phyloP scores from a whole-genome alignment of 2,888 invertebrate species.

The Drosophila infuscata region DNA sequence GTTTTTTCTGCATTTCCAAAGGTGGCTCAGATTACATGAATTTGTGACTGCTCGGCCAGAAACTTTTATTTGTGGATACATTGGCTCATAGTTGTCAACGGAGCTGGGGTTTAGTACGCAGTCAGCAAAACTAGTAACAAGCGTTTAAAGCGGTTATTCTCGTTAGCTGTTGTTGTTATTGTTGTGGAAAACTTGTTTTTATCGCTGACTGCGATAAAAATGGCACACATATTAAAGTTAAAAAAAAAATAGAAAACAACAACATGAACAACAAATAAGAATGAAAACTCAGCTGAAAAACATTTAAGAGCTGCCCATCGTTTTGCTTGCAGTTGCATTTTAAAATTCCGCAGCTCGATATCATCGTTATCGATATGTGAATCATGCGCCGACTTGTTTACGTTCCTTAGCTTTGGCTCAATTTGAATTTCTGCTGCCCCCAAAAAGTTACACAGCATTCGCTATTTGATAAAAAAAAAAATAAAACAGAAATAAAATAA shows the following conservation, averaged over 20 bases:
- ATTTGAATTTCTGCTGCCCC: slow-evolving; percentile 30
- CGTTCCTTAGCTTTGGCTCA: slow-evolving; percentile 25
- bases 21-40: slow-evolving; percentile 51
- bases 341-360: slow-evolving; percentile 15
- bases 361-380: slow-evolving; percentile 49
- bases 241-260: slow-evolving; percentile 10
- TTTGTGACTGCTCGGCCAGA: slow-evolving; percentile 18
- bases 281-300: slow-evolving; percentile 49
- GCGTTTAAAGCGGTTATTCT: slow-evolving; percentile 70
- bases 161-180: slow-evolving; percentile 65
- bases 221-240: slow-evolving; percentile 61
- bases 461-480: background rate
- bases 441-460: background rate
- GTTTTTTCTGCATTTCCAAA: slow-evolving; percentile 20
- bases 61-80: slow-evolving; percentile 22
- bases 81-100: slow-evolving; percentile 49
- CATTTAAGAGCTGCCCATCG: slow-evolving; percentile 2
- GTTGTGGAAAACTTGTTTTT: slow-evolving; percentile 67
- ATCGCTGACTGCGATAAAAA: slow-evolving; percentile 67
- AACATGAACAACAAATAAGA: slow-evolving; percentile 18
- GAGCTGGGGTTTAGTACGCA: slow-evolving; percentile 27
- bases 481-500: background rate
- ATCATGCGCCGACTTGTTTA: slow-evolving; percentile 47
- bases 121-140: slow-evolving; percentile 51
- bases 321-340: slow-evolving; percentile 33